Evolutionary conservation across 2,797 vertebrate genomes (phyloP), one percentile per base, ranked within the genome.

Genomic region (Argya squamiceps): DNA sequence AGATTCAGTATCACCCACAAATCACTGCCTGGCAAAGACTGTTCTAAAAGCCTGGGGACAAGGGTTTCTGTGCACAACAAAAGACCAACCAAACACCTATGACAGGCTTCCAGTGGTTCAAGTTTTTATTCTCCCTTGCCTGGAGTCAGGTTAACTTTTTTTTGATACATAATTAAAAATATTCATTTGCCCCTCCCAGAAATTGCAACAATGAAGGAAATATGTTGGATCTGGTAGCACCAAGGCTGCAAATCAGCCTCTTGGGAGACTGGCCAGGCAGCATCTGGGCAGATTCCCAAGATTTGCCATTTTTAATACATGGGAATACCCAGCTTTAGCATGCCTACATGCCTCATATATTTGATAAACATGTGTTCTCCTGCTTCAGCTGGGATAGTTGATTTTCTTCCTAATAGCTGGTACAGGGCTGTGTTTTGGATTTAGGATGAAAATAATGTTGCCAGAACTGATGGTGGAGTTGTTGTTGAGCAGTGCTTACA

Each of bases 311-410:
- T 88, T 81, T 84, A 86, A 88, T 16, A 44, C 5, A 12, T 1
- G 4, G 23, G 30, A 79, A 93, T 41, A 70, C 12, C 6, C 24
- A 58, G 19, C 8, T 74, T 83, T 32, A 44, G 21, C 24, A 34
- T 8, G 19, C 43, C 52, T 59, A 36, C 15, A 15, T 4, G 26
- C 24, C 50, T 78, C 43, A 50, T 7, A 46, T 6, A 21, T 34
- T 67, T 44, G 15, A 60, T 53, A 59, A 74, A 41, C 21, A 67
- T 0, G 0, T 0, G 3, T 43, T 36, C 11, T 68, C 19, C 43
- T 63, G 22, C 14, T 63, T 73, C 55, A 62, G 49, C 43, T 50
- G 30, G 7, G 21, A 83, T 13, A 44, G 29, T 16, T 24, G 23
- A 27, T 39, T 73, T 73, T 62, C 29, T 21, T 50, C 41, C 29